Evolutionary conservation across 1,140 invertebrate species (phyloP), one percentile per base, ranked within the genome.

Genomic region (Orius insidiosus): DNA sequence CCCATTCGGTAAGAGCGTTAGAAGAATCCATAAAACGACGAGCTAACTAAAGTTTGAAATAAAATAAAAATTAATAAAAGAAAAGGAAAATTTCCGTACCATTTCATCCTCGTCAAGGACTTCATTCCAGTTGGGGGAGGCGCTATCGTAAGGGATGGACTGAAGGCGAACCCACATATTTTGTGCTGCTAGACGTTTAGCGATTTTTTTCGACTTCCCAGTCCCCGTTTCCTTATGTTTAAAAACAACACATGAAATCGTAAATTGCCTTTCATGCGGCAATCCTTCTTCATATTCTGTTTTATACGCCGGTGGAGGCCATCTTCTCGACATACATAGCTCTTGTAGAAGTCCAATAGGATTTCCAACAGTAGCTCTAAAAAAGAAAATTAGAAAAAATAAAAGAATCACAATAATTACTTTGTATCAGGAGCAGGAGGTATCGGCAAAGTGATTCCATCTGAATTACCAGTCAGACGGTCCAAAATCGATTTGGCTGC

Each of bases 281-380:
- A 93, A 68, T 19, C 92, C 92, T 64, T 83, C 69, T 66, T 94
- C 89, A 45, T 79, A 78, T 58, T n/a, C 80, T 51, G 89, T 88
- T 53, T 90, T 80, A 62, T 96, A 97, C 18, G 77, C 78, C 32
- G 92, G 92, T 33, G 92, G 90, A 39, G 87, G 86, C 82, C 87
- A 90, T 47, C 88, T 80, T 45, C 82, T 76, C 47, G 86, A 85
- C 84, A 96, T 95, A 57, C 90, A 96, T 62, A 95, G 75, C 64
- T 97, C 93, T 66, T 96, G 92, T 8, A 97, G 66, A 64, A 84
- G 81, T 16, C 93, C 92, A 53, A 97, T 92, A 10, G 92, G 93
- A 63, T 97, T 96, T 1, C 40, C 46, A n/a, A 44, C 33, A 24
- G 46, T 50, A 3, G 32, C n/a, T 31, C 32, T 24, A n/a, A n/a